Conservation (phyloP, 2,113 vertebrate species). For the Setophaga kirtlandii region DNA sequence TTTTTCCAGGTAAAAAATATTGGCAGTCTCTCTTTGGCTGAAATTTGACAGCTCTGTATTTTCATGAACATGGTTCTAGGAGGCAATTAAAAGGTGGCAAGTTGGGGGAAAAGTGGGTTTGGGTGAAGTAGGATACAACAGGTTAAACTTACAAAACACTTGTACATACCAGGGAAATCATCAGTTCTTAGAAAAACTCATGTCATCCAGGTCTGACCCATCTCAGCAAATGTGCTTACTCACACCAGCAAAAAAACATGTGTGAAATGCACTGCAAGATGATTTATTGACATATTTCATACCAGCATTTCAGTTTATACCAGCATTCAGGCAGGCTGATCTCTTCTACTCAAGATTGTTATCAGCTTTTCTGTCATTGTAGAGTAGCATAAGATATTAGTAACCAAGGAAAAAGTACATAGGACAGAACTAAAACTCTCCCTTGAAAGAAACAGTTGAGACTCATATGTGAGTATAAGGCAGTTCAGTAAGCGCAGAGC, state of each 20-base stretch:
- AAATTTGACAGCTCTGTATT: conserved; percentile 30
- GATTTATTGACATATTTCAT: conserved; percentile 54
- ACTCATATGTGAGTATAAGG: not conserved
- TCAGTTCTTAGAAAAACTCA: conserved; percentile 52
- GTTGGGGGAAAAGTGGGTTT: not conserved
- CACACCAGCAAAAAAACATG: not conserved
- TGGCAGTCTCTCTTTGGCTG: not conserved
- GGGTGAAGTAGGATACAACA: not conserved
- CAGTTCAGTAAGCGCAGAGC: not conserved
- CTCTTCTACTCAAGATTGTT: conserved; percentile 12
- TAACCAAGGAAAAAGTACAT: not conserved
- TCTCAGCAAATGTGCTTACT: conserved; percentile 22
- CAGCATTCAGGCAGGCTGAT: conserved; percentile 1
- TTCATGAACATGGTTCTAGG: not conserved
- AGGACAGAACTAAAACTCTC: not conserved
- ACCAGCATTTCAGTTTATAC: conserved; percentile 14
- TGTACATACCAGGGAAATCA: conserved; percentile 6
- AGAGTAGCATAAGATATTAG: not conserved
- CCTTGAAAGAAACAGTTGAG: not conserved
- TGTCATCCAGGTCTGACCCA: conserved; percentile 5
- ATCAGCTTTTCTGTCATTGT: conserved; percentile 22
- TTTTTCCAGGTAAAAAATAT: conserved; percentile 42
- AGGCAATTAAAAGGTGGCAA: not conserved
- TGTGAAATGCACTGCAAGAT: not conserved
- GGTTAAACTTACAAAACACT: conserved; percentile 27